Percentiles rank a stretch among this genome's conserved stretches.
Conservation (phyloP, 2,888 invertebrate genomes). For the Brenthis ino region DNA sequence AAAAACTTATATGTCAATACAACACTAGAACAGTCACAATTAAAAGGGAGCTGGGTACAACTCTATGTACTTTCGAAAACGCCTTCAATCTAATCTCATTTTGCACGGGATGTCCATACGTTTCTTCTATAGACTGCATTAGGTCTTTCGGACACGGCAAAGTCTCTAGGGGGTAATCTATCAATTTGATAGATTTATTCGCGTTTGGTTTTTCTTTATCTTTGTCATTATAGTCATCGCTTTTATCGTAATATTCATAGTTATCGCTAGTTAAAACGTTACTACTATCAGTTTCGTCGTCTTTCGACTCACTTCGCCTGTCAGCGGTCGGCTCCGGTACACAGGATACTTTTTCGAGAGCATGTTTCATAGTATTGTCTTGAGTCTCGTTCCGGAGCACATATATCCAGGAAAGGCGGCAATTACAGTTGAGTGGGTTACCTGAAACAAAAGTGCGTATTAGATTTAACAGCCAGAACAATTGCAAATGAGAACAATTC, state of each 20-base stretch:
- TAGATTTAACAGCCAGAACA: constrained; percentile 31
- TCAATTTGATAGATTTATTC: constrained; percentile 63
- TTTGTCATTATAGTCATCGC: constrained; percentile 60
- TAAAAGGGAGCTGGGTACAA: constrained; percentile 54
- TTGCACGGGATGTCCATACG: constrained; percentile 73
- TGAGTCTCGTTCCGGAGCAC: constrained; percentile 88
- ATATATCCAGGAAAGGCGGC: constrained; percentile 91
- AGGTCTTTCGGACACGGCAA: constrained; percentile 77
- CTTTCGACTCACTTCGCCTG: constrained; percentile 56
- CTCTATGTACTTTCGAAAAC: constrained; percentile 57
- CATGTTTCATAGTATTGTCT: constrained; percentile 84
- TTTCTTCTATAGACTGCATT: constrained; percentile 69
- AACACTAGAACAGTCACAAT: constrained; percentile 51
- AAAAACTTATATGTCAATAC: constrained; percentile 40
- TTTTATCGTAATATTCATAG: constrained; percentile 73
- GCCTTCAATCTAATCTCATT: constrained; percentile 77
- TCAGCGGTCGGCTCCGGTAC: constrained; percentile 76
- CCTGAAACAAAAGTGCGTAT: constrained; percentile 77
- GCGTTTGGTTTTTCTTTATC: constrained; percentile 52
- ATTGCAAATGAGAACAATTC: constrained; percentile 35
- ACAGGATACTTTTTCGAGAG: constrained; percentile 88
- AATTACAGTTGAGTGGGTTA: constrained; percentile 92
- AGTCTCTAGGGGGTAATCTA: constrained; percentile 68
- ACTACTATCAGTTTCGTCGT: constrained; percentile 53
- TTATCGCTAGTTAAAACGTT: constrained; percentile 64